These are phyloP conservation scores for Leptobrachium leishanense DNA, from an alignment of 2,113 vertebrate genomes.

Conservation along the genomic window DNA sequence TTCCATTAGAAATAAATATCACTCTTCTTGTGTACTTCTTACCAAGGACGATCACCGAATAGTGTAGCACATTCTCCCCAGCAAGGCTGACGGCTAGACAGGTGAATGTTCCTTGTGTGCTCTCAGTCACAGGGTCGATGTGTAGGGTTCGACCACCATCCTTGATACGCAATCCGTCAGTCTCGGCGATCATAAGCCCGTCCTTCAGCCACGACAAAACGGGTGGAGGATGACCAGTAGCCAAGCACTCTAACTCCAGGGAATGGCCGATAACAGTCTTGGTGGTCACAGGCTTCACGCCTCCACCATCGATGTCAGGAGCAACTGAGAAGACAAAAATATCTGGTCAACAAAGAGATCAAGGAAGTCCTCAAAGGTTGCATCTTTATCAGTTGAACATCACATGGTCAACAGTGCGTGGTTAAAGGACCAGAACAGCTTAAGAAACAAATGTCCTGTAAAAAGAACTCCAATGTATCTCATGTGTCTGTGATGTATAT, in stretches of 20 bases:
- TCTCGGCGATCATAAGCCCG: slow-evolving; percentile 60
- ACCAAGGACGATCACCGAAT: slow-evolving; percentile 60
- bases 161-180: slow-evolving; percentile 47
- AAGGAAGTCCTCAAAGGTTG: too few species aligned
- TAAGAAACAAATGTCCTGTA: too few species aligned
- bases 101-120: slow-evolving; percentile 51
- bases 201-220: slow-evolving; percentile 85
- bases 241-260: slow-evolving; percentile 85
- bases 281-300: slow-evolving; percentile 45
- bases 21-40: not conserved
- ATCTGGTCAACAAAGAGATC: not conserved
- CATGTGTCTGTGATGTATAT: too few species aligned
- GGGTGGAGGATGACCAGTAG: slow-evolving; percentile 88
- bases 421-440: too few species aligned
- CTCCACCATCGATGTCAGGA: slow-evolving; percentile 54
- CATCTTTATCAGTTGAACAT: too few species aligned
- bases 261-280: slow-evolving; percentile 83
- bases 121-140: slow-evolving; percentile 46
- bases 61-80: slow-evolving; percentile 54
- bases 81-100: slow-evolving; percentile 60
- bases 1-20: not conserved
- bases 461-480: too few species aligned
- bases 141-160: slow-evolving; percentile 3
- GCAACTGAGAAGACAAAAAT: slow-evolving; percentile 49
- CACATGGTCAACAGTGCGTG: too few species aligned